Percentiles rank a stretch among this genome's conserved stretches.
phyloP scores from a whole-genome alignment of 2,113 vertebrate genomes.

The Engraulis encrasicolus region DNA sequence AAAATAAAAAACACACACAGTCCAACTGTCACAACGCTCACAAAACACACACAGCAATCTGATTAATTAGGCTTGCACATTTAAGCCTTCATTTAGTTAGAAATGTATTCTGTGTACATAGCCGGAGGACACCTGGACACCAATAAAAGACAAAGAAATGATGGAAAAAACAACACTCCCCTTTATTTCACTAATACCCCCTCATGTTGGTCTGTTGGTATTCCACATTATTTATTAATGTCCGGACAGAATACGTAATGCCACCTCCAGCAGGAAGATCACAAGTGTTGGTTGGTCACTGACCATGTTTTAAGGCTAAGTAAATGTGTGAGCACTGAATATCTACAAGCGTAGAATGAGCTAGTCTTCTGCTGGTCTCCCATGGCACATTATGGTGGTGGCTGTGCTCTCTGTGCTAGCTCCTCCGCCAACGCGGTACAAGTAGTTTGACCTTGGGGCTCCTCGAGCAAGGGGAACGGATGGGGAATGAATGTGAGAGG shows the following conservation, averaged over 20 bases:
- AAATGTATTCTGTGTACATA: constrained; percentile 5
- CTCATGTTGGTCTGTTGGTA: constrained; percentile 11
- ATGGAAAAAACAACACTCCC: too few species aligned
- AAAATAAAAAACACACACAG: background rate
- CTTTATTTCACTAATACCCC: constrained; percentile 21
- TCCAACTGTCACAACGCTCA: background rate
- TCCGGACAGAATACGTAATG: constrained; percentile 53
- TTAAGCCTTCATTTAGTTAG: background rate
- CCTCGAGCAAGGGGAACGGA: constrained; percentile 42
- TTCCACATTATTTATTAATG: constrained; percentile 47
- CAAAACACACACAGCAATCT: background rate
- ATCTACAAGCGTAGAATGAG: constrained; percentile 39
- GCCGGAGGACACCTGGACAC: too few species aligned
- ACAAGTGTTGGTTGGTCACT: constrained; percentile 28
- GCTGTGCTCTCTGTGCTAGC: too few species aligned
- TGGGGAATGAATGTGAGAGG: constrained; percentile 32
- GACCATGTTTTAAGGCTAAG: constrained; percentile 32
- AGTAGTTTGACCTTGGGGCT: constrained; percentile 43
- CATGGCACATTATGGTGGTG: too few species aligned
- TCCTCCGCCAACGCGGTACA: constrained; percentile 48
- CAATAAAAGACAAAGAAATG: too few species aligned
- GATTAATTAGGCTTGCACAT: background rate
- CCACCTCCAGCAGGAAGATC: background rate
- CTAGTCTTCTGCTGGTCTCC: background rate
- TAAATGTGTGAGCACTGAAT: constrained; percentile 43